Evolutionary conservation across 2,797 vertebrate species (phyloP).

Genomic region (Alcedo atthis): DNA sequence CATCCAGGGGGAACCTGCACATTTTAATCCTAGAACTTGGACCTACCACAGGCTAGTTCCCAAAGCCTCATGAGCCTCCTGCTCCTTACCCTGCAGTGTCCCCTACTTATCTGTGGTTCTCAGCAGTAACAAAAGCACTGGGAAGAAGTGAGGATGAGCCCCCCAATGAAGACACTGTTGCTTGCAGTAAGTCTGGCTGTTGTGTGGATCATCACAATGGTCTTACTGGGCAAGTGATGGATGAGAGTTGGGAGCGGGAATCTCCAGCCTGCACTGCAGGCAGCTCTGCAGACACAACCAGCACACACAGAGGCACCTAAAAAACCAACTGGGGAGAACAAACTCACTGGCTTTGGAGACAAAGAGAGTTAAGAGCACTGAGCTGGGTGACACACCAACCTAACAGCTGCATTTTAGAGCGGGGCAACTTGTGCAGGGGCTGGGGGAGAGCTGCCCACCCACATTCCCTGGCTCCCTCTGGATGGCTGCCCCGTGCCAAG

Average conservation of each 20-base stretch:
- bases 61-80: background rate
- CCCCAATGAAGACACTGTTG: rapidly evolving
- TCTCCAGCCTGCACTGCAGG: background rate
- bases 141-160: background rate
- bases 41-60: background rate
- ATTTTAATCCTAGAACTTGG: background rate
- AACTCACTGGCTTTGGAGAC: background rate
- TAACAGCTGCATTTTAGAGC: background rate
- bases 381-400: background rate
- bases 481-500: background rate
- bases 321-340: background rate
- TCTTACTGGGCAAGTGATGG: background rate
- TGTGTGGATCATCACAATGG: background rate
- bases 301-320: background rate
- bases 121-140: background rate
- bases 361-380: background rate
- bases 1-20: rapidly evolving
- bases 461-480: rapidly evolving
- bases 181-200: background rate
- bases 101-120: background rate
- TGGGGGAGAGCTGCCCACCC: background rate
- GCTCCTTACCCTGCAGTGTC: background rate
- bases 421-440: background rate
- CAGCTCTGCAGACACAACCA: background rate
- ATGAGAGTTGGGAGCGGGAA: rapidly evolving